These are phyloP conservation scores for Patella vulgata DNA, from an alignment of 1,140 invertebrate genomes.

Conservation along the genomic window DNA sequence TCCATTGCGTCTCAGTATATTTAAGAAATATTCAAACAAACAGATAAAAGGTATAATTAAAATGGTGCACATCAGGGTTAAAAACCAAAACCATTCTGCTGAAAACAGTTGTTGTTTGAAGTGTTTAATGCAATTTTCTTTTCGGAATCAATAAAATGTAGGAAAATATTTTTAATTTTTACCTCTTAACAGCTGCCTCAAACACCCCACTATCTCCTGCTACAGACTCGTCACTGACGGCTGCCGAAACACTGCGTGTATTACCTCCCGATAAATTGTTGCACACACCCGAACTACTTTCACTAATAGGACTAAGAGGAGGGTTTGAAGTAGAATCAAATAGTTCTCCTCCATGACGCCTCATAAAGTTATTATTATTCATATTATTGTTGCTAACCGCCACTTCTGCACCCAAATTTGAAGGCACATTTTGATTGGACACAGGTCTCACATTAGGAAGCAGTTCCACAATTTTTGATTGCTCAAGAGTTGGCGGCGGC, in stretches of 20 bases:
- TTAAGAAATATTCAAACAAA: too few relatives aligned
- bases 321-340: conserved; percentile 67
- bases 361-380: conserved; percentile 24
- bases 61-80: too few relatives aligned
- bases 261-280: conserved; percentile 63
- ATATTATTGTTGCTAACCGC: conserved; percentile 1
- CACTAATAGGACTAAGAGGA: conserved; percentile 77
- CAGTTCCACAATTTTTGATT: conserved; percentile 22
- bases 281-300: conserved; percentile 66
- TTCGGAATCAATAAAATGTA: too few relatives aligned
- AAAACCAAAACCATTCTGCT: too few relatives aligned
- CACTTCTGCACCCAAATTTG: conserved; percentile 5
- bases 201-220: conserved; percentile 97
- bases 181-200: conserved; percentile 79
- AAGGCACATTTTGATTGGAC: conserved; percentile 7
- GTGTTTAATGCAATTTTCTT: too few relatives aligned
- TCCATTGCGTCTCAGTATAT: too few relatives aligned
- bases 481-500: conserved; percentile 15
- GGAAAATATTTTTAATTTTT: conserved; percentile 11
- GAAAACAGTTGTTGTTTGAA: too few relatives aligned
- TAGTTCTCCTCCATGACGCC: conserved; percentile 33
- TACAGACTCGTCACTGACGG: conserved; percentile 95
- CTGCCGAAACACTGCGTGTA: conserved; percentile 80
- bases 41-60: too few relatives aligned
- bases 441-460: conserved; percentile 19